These are phyloP conservation scores for Drosophila glabriapex DNA, from an alignment of 2,888 invertebrate genomes.

Conservation along the genomic window DNA sequence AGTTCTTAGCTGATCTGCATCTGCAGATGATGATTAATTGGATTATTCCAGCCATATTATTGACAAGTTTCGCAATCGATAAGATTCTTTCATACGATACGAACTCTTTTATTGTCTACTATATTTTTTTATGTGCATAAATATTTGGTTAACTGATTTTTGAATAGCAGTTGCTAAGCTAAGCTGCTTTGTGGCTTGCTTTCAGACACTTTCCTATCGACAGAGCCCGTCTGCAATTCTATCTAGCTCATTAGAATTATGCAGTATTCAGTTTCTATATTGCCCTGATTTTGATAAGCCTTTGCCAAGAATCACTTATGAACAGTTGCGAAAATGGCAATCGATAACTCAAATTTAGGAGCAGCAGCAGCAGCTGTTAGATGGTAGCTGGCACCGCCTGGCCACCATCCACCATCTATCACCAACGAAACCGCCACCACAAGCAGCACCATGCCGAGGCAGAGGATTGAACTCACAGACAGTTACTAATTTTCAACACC, in stretches of 20 bases:
- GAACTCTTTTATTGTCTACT: neutral
- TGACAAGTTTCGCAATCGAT: slow-evolving; percentile 18
- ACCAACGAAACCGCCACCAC: neutral
- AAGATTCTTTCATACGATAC: neutral
- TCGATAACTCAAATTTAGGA: slow-evolving; percentile 45
- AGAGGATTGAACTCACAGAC: slow-evolving; percentile 51
- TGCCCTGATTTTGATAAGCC: neutral
- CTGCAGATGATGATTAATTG: slow-evolving; percentile 43
- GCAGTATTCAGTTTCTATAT: neutral
- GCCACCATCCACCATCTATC: slow-evolving; percentile 10
- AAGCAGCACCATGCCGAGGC: neutral
- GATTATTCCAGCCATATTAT: slow-evolving; percentile 33
- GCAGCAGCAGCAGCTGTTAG: slow-evolving; percentile 24
- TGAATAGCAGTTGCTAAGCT: neutral
- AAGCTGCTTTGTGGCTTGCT: neutral
- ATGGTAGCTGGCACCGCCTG: slow-evolving; percentile 49
- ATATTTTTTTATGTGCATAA: neutral
- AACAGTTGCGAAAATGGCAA: slow-evolving; percentile 8
- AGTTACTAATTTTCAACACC: slow-evolving; percentile 79
- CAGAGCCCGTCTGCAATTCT: neutral
- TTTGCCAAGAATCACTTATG: slow-evolving; percentile 8
- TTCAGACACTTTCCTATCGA: neutral
- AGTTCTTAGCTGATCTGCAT: slow-evolving; percentile 48
- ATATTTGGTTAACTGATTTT: neutral
- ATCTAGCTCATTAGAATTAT: neutral